These are phyloP conservation scores for Steinernema scapterisci DNA, from an alignment of 2,888 invertebrate genomes.

Conservation along the genomic window DNA sequence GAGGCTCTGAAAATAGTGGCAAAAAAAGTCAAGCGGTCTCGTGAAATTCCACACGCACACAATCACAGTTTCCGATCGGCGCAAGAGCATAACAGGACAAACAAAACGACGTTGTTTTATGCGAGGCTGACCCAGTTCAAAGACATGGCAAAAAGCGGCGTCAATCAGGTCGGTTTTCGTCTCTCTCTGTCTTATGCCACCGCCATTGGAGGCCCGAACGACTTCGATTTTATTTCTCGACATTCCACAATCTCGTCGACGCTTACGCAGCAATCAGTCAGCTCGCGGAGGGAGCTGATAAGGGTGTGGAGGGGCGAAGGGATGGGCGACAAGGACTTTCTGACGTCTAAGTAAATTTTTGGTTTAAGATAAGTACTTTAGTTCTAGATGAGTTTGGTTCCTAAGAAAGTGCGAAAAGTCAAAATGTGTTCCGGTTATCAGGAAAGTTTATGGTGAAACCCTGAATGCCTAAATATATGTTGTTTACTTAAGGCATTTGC, in stretches of 20 bases:
- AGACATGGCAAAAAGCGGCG: not conserved
- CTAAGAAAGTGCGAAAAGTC: too few species aligned
- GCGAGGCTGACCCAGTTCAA: not conserved
- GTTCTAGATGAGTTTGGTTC: too few species aligned
- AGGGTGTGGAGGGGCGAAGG: not conserved
- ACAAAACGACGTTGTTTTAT: slow-evolving; percentile 8
- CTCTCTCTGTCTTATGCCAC: too few species aligned
- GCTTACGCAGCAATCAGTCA: not conserved
- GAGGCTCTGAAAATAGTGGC: slow-evolving; percentile 1
- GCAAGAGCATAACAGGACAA: not conserved
- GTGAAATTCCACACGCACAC: not conserved
- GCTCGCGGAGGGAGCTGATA: slow-evolving; percentile 3
- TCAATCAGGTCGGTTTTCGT: not conserved
- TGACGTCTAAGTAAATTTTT: too few species aligned
- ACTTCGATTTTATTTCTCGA: not conserved
- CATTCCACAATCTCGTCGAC: not conserved
- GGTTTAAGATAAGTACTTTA: too few species aligned
- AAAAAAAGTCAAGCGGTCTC: too few species aligned
- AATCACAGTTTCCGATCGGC: not conserved
- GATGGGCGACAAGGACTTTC: too few species aligned
- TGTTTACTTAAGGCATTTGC: too few species aligned
- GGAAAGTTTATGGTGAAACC: too few species aligned
- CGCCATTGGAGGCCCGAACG: not conserved
- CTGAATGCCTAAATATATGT: too few species aligned
- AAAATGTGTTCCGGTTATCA: too few species aligned